Percentiles rank a stretch among this genome's conserved stretches.
phyloP scores from a whole-genome alignment of 2,888 invertebrate genomes.

The Drosophila bunnanda region DNA sequence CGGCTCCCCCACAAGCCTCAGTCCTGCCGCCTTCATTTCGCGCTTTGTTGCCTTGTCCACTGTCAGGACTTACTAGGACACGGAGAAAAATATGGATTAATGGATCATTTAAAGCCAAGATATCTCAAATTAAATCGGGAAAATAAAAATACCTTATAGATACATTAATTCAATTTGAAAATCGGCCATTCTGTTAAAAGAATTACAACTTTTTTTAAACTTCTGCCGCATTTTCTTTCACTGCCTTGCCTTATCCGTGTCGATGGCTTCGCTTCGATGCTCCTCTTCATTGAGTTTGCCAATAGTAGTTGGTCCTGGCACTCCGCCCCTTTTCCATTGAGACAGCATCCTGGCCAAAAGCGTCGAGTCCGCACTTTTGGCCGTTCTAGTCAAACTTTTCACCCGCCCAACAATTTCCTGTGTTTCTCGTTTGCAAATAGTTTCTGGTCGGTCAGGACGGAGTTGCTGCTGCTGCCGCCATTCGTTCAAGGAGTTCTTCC shows the following conservation, averaged over 20 bases:
- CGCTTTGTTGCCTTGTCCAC: slow-evolving; percentile 55
- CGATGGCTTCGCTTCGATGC: slow-evolving; percentile 49
- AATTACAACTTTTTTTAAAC: background rate
- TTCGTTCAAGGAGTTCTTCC: slow-evolving; percentile 16
- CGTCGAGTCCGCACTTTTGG: slow-evolving; percentile 39
- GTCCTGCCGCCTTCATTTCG: slow-evolving; percentile 43
- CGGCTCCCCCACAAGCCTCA: slow-evolving; percentile 15
- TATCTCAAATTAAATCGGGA: background rate
- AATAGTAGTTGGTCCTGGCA: slow-evolving; percentile 50
- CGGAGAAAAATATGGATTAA: slow-evolving; percentile 15
- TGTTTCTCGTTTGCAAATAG: slow-evolving; percentile 46
- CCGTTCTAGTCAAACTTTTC: slow-evolving; percentile 47
- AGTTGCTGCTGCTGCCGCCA: background rate
- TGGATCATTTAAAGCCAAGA: background rate
- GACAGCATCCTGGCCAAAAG: slow-evolving; percentile 17
- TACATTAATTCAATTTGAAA: background rate
- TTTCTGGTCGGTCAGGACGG: slow-evolving; percentile 32
- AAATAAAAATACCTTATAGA: no score
- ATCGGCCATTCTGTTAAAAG: no score
- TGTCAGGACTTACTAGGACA: slow-evolving; percentile 2
- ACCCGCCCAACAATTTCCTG: slow-evolving; percentile 14
- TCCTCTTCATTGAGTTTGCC: slow-evolving; percentile 61
- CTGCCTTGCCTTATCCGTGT: slow-evolving; percentile 39
- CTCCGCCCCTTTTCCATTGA: slow-evolving; percentile 28
- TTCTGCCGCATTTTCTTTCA: background rate